Evolutionary conservation across 53 echinoderm and acorn worm genomes (phyloP).

Genomic region (Hippasteria phrygiana): DNA sequence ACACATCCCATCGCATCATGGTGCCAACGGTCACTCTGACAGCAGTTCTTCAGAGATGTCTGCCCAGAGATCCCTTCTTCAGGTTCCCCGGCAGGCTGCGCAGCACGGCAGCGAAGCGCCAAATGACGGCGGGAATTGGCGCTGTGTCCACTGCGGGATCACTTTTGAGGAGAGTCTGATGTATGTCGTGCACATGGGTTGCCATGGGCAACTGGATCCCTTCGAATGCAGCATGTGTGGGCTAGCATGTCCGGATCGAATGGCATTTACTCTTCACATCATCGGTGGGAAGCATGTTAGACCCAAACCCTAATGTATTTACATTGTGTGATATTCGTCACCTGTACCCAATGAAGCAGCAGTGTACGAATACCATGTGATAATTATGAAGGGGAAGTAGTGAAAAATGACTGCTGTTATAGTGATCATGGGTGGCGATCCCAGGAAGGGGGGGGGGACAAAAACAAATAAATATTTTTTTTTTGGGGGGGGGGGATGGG

Average conservation of each 20-base stretch:
- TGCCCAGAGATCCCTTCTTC: not conserved
- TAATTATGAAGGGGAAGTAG: too few species aligned
- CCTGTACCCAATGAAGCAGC: too few species aligned
- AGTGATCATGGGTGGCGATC: too few species aligned
- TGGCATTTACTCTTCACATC: conserved; percentile 84
- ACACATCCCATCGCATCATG: not conserved
- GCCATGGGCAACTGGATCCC: conserved; percentile 76
- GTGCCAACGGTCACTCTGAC: conserved; percentile 18
- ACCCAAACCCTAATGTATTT: conserved; percentile 19
- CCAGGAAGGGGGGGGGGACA: too few species aligned
- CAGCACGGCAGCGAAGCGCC: not conserved
- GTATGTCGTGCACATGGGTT: conserved; percentile 88
- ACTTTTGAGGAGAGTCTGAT: conserved; percentile 86
- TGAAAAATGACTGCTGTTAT: too few species aligned
- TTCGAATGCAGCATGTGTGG: conserved; percentile 88
- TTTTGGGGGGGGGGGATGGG: too few species aligned
- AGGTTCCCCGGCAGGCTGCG: not conserved
- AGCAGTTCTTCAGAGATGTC: conserved; percentile 35
- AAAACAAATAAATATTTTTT: too few species aligned
- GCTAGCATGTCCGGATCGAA: conserved; percentile 69
- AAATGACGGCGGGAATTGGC: conserved; percentile 56
- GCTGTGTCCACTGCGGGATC: conserved; percentile 78
- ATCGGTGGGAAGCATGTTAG: conserved; percentile 77
- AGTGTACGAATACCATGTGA: too few species aligned
- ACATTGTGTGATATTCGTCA: too few species aligned